phyloP scores from a whole-genome alignment of 2,113 vertebrate genomes.

The Charina bottae region DNA sequence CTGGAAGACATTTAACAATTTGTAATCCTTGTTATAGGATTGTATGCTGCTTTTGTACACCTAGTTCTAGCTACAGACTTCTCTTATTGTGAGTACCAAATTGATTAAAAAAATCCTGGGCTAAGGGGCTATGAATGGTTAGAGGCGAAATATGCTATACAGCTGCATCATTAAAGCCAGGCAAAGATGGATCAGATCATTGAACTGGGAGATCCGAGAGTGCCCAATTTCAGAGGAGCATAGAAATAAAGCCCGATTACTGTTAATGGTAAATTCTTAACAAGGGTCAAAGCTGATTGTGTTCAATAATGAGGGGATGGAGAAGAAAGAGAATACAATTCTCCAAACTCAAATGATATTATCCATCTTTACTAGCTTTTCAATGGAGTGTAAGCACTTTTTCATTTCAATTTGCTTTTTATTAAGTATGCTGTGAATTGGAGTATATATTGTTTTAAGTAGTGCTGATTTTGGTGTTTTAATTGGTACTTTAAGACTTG shows the following conservation, averaged over 20 bases:
- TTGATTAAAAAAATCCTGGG: not conserved
- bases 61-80: not conserved
- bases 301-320: not conserved
- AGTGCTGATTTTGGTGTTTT: not conserved
- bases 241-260: not conserved
- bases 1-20: not conserved
- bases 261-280: not conserved
- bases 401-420: not conserved
- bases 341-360: not conserved
- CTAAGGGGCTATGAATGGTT: not conserved
- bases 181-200: not conserved
- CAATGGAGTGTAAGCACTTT: not conserved
- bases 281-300: not conserved
- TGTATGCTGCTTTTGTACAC: not conserved
- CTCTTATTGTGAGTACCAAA: not conserved
- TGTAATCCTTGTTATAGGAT: not conserved
- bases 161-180: not conserved
- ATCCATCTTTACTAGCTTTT: not conserved
- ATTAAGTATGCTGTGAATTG: not conserved
- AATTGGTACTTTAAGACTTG: not conserved
- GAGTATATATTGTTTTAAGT: not conserved
- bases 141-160: no score
- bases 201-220: not conserved
- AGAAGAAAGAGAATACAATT: not conserved
- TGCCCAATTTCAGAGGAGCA: not conserved